phyloP scores from a whole-genome alignment of 2,113 vertebrate genomes.

The Crotalus horridus region DNA sequence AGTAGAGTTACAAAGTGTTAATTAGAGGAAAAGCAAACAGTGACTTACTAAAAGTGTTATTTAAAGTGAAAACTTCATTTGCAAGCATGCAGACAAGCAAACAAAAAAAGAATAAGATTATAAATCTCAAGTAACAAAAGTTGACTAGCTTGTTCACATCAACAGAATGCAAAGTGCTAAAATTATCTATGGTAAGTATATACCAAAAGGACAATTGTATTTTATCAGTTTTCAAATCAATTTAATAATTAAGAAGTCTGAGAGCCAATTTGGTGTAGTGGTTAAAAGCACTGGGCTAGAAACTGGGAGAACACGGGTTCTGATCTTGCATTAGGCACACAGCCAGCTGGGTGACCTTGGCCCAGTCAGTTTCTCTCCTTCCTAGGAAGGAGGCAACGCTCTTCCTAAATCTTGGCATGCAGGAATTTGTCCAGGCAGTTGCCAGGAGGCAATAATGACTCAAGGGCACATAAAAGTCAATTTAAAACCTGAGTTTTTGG shows the following conservation, averaged over 20 bases:
- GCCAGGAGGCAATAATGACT: not conserved
- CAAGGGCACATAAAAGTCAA: not conserved
- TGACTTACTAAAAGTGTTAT: not conserved
- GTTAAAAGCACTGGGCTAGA: not conserved
- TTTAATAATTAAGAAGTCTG: not conserved
- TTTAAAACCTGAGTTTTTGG: not conserved
- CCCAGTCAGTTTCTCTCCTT: not conserved
- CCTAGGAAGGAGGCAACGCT: not conserved
- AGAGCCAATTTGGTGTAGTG: not conserved
- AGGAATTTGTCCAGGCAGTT: not conserved
- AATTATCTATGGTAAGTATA: slow-evolving; percentile 31
- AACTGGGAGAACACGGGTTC: not conserved
- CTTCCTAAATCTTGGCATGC: not conserved
- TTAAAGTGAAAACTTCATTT: not conserved
- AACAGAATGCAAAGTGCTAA: not conserved
- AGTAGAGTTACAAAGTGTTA: not conserved
- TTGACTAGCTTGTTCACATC: not conserved
- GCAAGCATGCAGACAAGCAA: not conserved
- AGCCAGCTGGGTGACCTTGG: not conserved
- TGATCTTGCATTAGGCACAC: not conserved
- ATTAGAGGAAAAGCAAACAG: not conserved
- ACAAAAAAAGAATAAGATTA: not conserved
- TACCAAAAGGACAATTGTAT: slow-evolving; percentile 33
- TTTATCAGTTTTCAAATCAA: slow-evolving; percentile 10
- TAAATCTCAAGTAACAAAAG: not conserved